Evolutionary conservation across 2,888 invertebrate species (phyloP), one percentile per base, ranked within the genome.

Genomic region (Phlogophora meticulosa): DNA sequence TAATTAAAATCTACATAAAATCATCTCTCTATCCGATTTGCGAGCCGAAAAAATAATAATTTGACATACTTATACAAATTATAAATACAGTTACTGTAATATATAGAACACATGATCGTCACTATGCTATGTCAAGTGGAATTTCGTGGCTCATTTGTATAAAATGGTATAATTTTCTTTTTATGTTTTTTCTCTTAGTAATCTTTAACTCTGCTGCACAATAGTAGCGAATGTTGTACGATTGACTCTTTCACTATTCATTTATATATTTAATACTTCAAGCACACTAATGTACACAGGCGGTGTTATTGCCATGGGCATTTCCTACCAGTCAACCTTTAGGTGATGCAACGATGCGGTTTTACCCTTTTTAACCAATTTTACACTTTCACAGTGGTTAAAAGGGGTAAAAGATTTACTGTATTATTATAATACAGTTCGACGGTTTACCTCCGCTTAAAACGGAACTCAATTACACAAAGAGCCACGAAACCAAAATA

Each of bases 21-120:
- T 74, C 42, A n/a, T 65, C 24, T 36, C 42, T 46, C 17, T 22
- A 20, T 13, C 13, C 22, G 68, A 69, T 69, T 53, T 46, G n/a
- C 61, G 72, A 68, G 69, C 51, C 77, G 68, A 71, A 82, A 81
- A 68, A 71, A n/a, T n/a, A 28, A 1, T 22, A 22, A 75, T 64
- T 68, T 69, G 65, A 68, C 75, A 60, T 49, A 60, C 63, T 48
- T 64, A 77, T 45, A 57, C 42, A 73, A 57, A 56, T 58, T 45
- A 76, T 72, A 76, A 77, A 77, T 80, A 80, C 63, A 70, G 62
- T 71, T 68, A 80, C 59, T 76, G 65, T 72, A 65, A 66, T 63
- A 65, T 76, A 70, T 64, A 76, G 73, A 78, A 78, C 73, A 78
- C 74, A 83, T 73, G 72, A 71, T 69, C 45, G 56, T 70, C 45